Base-by-base conservation (phyloP, 2,888 invertebrate species). In the Melinaea menophilus region DNA sequence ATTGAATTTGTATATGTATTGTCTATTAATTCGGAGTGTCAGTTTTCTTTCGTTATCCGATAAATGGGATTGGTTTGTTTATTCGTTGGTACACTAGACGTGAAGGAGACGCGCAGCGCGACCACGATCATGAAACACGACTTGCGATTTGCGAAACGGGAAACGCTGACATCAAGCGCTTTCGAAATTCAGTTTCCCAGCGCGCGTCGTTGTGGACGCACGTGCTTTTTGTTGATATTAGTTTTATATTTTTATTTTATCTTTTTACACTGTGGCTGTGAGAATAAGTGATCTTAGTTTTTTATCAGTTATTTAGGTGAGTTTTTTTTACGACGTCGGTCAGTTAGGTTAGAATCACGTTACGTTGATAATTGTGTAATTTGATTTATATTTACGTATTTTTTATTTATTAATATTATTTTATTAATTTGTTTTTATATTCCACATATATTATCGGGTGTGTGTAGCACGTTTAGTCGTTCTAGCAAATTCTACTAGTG, bases 101-200 rank as follows among this genome's bases (percentile, higher is more conserved):
- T 41, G 9, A 9, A 41, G 41, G 41, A 41, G 41, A 41, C 41
- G 41, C 57, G 61, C 66, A 67, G 67, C 71, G 68, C 69, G 69
- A 71, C 64, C 71, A 64, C 65, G 67, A 7, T 37, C 37, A 7
- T 37, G 37, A 37, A 37, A 37, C 7, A 37, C 37, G 37, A 7
- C 37, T 37, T 37, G 37, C 37, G 37, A 59, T 54, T 58, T 55
- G 61, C 67, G 55, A 63, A 62, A 67, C 68, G 69, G 68, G 68
- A 69, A 67, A 64, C 37, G 62, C 60, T 57, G 55, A 55, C 64
- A 54, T 55, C 61, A 67, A 46, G 59, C 61, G 59, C 58, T 55
- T 61, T 62, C 60, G 57, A 64, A 65, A 41, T 62, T 81, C 82
- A 86, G 88, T 88, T 78, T 76, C 78, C 77, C 76, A 82, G 75